Conservation (phyloP, 2,888 invertebrate species). For the Rhagium mordax region DNA sequence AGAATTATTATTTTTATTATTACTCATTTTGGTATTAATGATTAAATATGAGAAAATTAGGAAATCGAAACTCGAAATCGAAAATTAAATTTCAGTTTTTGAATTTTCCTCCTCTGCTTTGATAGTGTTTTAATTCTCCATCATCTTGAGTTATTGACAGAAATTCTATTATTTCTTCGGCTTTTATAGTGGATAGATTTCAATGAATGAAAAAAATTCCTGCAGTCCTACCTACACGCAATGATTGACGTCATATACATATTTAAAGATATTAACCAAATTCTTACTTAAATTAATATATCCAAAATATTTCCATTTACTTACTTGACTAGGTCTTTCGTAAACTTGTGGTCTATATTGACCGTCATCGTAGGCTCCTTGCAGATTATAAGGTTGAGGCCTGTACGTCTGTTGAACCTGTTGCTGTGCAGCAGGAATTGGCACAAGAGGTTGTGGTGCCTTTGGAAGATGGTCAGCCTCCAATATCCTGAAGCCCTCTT, state of each 20-base stretch:
- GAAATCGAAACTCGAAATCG: not conserved
- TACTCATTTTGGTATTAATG: not conserved
- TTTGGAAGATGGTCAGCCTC: constrained; percentile 71
- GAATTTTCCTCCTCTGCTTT: no score
- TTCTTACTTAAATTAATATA: no score
- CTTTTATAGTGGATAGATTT: no score
- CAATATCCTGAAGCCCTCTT: constrained; percentile 71
- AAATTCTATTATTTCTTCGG: no score
- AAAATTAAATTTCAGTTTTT: no score
- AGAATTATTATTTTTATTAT: not conserved
- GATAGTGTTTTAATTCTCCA: no score
- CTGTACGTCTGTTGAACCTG: constrained; percentile 46
- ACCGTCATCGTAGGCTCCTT: constrained; percentile 58
- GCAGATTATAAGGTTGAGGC: constrained; percentile 50
- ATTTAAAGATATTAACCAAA: no score
- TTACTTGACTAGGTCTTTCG: constrained; percentile 44
- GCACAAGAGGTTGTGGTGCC: constrained; percentile 60
- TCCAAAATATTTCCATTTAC: no score
- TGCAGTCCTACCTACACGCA: no score
- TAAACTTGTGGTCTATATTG: constrained; percentile 62
- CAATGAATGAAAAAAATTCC: no score
- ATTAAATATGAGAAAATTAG: not conserved
- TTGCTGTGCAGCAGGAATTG: constrained; percentile 55
- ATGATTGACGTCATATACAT: no score
- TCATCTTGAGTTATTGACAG: no score